Evolutionary conservation across 2,888 invertebrate species (phyloP).

Genomic region (Sphaerophoria rueppellii): DNA sequence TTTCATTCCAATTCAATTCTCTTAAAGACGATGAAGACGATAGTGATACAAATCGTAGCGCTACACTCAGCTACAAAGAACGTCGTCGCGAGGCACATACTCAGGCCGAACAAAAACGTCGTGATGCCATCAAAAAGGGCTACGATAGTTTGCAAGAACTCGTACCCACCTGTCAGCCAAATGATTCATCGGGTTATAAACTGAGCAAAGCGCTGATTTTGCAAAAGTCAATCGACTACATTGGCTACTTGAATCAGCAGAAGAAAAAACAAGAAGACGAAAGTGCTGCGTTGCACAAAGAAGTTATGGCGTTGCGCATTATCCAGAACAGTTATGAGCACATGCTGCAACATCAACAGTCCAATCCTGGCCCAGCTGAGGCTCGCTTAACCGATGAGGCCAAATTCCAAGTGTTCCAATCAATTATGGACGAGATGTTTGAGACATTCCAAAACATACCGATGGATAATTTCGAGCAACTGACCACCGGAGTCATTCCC

Average conservation of each 20-base stretch:
- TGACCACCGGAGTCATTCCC: constrained; percentile 96
- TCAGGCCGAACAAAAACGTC: constrained; percentile 96
- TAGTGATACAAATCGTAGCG: constrained; percentile 83
- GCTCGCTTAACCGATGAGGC: constrained; percentile 96
- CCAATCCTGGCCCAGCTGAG: constrained; percentile 93
- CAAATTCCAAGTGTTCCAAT: constrained; percentile 98
- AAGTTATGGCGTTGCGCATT: constrained; percentile 95
- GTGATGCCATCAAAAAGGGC: constrained; percentile 98
- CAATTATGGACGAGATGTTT: constrained; percentile 96
- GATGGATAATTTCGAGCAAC: constrained; percentile 94
- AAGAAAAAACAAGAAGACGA: constrained; percentile 98
- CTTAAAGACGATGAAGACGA: constrained; percentile 85
- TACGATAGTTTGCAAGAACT: constrained; percentile 96
- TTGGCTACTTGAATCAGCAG: constrained; percentile 94
- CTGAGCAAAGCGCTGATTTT: constrained; percentile 96
- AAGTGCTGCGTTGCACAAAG: constrained; percentile 92
- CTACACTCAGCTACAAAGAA: constrained; percentile 93
- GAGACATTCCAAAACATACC: constrained; percentile 94
- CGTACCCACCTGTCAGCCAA: constrained; percentile 96
- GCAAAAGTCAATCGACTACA: constrained; percentile 96
- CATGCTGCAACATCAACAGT: constrained; percentile 97
- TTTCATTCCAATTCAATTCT: constrained; percentile 46
- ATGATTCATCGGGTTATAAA: constrained; percentile 95
- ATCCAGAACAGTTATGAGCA: constrained; percentile 98
- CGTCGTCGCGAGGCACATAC: constrained; percentile 97